A percentile compares a stretch with the other conserved stretches of the same genome.
These are phyloP conservation scores for Poeciliopsis infans DNA, from an alignment of 2,797 vertebrate species.

Conservation along the genomic window DNA sequence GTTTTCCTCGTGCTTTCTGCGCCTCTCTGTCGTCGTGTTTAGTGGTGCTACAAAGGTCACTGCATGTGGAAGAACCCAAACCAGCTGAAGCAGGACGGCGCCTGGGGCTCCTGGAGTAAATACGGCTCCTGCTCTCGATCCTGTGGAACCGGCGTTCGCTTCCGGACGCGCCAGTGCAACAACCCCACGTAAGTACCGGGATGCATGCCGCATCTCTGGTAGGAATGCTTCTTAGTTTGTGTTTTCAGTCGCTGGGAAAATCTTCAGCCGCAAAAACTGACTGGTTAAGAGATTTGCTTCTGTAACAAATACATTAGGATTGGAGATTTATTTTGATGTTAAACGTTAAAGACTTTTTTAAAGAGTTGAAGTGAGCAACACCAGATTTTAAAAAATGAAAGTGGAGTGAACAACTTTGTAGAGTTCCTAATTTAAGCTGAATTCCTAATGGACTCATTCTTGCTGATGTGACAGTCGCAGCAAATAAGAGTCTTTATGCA, in stretches of 20 bases:
- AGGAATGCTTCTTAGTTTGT: background rate
- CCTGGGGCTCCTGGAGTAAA: constrained; percentile 94
- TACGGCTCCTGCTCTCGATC: constrained; percentile 93
- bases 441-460: background rate
- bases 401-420: background rate
- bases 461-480: background rate
- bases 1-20: background rate
- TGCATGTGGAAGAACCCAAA: constrained; percentile 98
- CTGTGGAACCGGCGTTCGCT: constrained; percentile 92
- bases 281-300: background rate
- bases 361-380: background rate
- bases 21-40: background rate
- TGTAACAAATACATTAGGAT: background rate
- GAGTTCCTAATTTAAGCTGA: background rate
- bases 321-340: background rate
- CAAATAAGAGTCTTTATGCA: background rate
- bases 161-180: constrained; percentile 94
- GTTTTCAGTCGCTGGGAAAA: background rate
- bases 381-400: background rate
- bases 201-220: background rate
- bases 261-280: background rate
- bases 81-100: constrained; percentile 93
- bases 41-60: constrained; percentile 99
- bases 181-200: constrained; percentile 87
- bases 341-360: background rate